These are phyloP conservation scores for Gnathonemus echidnorhynchus DNA, from an alignment of 2,113 vertebrate species.

Conservation along the genomic window DNA sequence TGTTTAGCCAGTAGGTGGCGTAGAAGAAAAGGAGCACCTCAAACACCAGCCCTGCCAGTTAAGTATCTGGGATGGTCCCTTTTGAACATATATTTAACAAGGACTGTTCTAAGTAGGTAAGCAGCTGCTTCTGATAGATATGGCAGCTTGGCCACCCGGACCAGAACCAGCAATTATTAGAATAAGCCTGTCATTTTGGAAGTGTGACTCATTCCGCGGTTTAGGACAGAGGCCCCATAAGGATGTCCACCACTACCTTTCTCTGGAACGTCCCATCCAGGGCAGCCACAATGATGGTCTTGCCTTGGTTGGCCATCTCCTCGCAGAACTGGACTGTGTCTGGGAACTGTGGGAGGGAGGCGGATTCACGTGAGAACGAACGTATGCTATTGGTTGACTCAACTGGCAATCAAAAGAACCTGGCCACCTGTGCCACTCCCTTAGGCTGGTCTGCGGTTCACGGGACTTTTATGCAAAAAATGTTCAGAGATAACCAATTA, in stretches of 20 bases:
- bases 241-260: constrained; percentile 61
- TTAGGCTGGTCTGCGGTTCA: not conserved
- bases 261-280: constrained; percentile 96
- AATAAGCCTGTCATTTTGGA: not conserved
- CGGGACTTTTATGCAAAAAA: too few species aligned
- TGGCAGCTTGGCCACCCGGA: not conserved
- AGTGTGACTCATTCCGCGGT: not conserved
- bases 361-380: not conserved
- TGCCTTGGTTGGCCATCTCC: constrained; percentile 86
- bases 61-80: not conserved
- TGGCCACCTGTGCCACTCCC: not conserved
- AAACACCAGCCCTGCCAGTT: not conserved
- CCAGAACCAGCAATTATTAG: not conserved
- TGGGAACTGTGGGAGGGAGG: constrained; percentile 67
- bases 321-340: constrained; percentile 88
- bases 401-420: not conserved
- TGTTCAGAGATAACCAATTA: too few species aligned
- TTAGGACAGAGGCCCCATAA: not conserved
- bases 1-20: not conserved
- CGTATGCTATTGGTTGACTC: not conserved
- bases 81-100: not conserved
- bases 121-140: not conserved
- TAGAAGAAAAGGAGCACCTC: not conserved
- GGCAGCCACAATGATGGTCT: constrained; percentile 86
- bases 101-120: not conserved